Conservation (phyloP, 2,888 invertebrate genomes). For the Eilema caniola region DNA sequence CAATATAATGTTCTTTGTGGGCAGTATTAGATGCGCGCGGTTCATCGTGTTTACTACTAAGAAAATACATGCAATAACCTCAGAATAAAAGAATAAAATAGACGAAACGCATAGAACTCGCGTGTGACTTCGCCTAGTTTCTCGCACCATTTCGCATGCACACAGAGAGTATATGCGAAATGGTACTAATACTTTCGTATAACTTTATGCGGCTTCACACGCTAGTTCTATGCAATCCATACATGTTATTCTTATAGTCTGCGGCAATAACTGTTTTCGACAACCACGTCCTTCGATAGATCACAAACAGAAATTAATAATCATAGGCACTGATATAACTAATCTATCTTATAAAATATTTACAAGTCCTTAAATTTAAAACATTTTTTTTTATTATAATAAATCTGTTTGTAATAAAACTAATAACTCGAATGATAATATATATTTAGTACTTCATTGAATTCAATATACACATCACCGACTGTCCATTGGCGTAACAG, state of each 20-base stretch:
- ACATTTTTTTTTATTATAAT: constrained; percentile 38
- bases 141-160: too few species aligned
- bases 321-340: constrained; percentile 66
- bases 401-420: constrained; percentile 45
- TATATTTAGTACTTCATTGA: constrained; percentile 46
- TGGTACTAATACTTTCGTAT: too few species aligned
- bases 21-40: constrained; percentile 32
- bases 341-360: constrained; percentile 64
- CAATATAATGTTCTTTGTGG: constrained; percentile 12
- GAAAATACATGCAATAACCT: constrained; percentile 29
- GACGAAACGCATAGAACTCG: too few species aligned
- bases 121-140: too few species aligned
- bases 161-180: too few species aligned
- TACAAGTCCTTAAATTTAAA: constrained; percentile 56
- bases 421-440: constrained; percentile 51
- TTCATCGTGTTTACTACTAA: constrained; percentile 20
- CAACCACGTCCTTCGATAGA: constrained; percentile 28
- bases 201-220: too few species aligned
- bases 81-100: too few species aligned
- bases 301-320: constrained; percentile 40
- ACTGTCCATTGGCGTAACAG: constrained; percentile 1
- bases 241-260: too few species aligned
- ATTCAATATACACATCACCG: constrained; percentile 33
- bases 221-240: too few species aligned
- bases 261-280: not conserved